Evolutionary conservation across 2,797 vertebrate species (phyloP).

Genomic region (Corythornis leucogaster): DNA sequence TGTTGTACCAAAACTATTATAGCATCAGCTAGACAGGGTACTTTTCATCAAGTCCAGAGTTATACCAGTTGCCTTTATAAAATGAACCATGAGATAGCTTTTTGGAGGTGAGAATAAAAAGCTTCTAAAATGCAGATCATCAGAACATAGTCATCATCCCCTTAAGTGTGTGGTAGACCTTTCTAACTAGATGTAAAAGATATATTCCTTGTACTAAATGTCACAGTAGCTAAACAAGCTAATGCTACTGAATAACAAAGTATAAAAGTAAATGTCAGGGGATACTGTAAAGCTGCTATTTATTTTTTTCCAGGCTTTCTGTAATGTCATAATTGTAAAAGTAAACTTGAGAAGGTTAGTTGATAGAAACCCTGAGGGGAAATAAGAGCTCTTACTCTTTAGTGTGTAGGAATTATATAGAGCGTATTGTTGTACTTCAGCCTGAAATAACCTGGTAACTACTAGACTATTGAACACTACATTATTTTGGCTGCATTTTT

Average conservation of each 20-base stretch:
- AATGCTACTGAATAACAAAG: constrained; percentile 58
- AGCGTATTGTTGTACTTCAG: not conserved
- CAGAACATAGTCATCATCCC: constrained; percentile 42
- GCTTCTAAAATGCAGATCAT: constrained; percentile 48
- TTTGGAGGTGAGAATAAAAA: constrained; percentile 53
- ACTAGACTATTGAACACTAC: not conserved
- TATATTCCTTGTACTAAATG: constrained; percentile 64
- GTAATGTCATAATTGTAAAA: constrained; percentile 62
- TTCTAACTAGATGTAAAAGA: constrained; percentile 52
- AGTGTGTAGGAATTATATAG: not conserved
- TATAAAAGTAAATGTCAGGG: constrained; percentile 69
- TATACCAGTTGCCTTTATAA: constrained; percentile 42
- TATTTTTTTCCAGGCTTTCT: constrained; percentile 36
- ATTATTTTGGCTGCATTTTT: not conserved
- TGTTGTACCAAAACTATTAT: constrained; percentile 26
- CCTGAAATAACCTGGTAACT: not conserved
- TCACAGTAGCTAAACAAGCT: constrained; percentile 69
- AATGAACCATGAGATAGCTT: constrained; percentile 23
- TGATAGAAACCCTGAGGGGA: constrained; percentile 10
- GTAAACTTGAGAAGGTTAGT: constrained; percentile 40
- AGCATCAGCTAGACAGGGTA: constrained; percentile 1
- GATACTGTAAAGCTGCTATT: constrained; percentile 42
- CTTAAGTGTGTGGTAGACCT: constrained; percentile 59
- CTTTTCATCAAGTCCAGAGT: constrained; percentile 36
- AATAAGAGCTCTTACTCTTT: not conserved